Conservation (phyloP, 2,113 vertebrate species). For the Sceloporus tristichus region DNA sequence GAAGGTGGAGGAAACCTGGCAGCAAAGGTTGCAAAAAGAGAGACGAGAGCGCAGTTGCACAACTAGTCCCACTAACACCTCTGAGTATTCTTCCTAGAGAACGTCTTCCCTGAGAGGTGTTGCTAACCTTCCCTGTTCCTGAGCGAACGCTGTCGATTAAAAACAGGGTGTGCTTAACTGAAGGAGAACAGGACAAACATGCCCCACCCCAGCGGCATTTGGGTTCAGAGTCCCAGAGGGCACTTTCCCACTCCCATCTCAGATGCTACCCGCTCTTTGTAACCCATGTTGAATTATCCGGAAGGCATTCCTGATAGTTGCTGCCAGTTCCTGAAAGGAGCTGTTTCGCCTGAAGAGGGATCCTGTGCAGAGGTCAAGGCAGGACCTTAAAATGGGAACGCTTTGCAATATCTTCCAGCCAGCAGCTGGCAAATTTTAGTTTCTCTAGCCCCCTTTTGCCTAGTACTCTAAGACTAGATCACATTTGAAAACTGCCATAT, state of each 20-base stretch:
- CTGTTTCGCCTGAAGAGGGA: conserved; percentile 22
- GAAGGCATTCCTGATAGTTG: neutral
- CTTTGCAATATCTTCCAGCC: neutral
- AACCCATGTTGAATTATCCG: neutral
- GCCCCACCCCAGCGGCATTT: conserved; percentile 24
- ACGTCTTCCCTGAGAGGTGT: conserved; percentile 3
- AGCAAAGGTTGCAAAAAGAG: too few species aligned
- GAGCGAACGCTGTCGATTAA: neutral
- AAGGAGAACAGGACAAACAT: conserved; percentile 18
- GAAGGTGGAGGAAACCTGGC: neutral
- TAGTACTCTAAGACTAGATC: neutral
- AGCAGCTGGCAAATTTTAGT: neutral
- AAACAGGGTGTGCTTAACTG: conserved; percentile 32
- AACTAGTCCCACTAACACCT: neutral
- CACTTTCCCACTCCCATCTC: conserved; percentile 4
- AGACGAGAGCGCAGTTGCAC: neutral
- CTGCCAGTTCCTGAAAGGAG: conserved; percentile 35
- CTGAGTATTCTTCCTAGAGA: neutral
- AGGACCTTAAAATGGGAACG: conserved; percentile 10
- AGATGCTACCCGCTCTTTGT: neutral
- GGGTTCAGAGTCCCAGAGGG: conserved; percentile 30
- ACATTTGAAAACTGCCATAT: neutral
- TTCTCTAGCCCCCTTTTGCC: neutral
- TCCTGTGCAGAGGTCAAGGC: conserved; percentile 10
- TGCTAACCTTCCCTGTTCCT: neutral